Evolutionary conservation across 2,888 invertebrate species (phyloP).

Genomic region (Falcaria lacertinaria): DNA sequence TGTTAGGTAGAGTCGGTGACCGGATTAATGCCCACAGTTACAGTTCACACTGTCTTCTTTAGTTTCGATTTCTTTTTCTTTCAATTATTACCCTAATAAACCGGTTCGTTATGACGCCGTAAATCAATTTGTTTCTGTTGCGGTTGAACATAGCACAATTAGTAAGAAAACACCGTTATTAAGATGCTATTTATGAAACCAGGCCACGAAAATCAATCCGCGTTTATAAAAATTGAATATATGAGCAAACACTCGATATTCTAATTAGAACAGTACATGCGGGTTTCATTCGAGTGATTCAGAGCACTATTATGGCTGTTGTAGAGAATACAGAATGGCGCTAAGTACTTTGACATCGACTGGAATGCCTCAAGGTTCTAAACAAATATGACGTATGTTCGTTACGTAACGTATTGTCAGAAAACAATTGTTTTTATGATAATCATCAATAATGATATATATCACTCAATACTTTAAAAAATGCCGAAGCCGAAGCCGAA

Average conservation of each 20-base stretch:
- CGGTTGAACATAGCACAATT: slow-evolving; percentile 38
- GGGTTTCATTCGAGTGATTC: slow-evolving; percentile 21
- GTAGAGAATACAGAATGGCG: slow-evolving; percentile 27
- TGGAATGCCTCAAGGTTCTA: slow-evolving; percentile 65
- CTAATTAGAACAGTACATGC: slow-evolving; percentile 21
- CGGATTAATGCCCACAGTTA: too few species aligned
- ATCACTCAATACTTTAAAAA: slow-evolving; percentile 9
- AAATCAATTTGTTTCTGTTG: slow-evolving; percentile 40
- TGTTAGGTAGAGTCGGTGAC: too few species aligned
- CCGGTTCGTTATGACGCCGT: slow-evolving; percentile 34
- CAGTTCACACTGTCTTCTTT: background rate
- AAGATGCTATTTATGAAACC: slow-evolving; percentile 32
- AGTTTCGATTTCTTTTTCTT: background rate
- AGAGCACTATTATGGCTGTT: slow-evolving; percentile 16
- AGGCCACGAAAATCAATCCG: slow-evolving; percentile 32
- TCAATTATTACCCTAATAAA: slow-evolving; percentile 42
- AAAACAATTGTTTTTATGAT: slow-evolving; percentile 56
- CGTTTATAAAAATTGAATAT: slow-evolving; percentile 25
- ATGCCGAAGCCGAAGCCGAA: background rate
- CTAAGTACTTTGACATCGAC: slow-evolving; percentile 67
- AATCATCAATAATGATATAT: too few species aligned
- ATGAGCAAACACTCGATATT: slow-evolving; percentile 24
- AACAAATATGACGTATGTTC: slow-evolving; percentile 43
- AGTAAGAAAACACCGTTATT: slow-evolving; percentile 34
- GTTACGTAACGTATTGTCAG: slow-evolving; percentile 45